A percentile compares a stretch with the other conserved stretches of the same genome.
Evolutionary conservation across 2,888 invertebrate genomes (phyloP).

Genomic region (Drosophila phalerata): DNA sequence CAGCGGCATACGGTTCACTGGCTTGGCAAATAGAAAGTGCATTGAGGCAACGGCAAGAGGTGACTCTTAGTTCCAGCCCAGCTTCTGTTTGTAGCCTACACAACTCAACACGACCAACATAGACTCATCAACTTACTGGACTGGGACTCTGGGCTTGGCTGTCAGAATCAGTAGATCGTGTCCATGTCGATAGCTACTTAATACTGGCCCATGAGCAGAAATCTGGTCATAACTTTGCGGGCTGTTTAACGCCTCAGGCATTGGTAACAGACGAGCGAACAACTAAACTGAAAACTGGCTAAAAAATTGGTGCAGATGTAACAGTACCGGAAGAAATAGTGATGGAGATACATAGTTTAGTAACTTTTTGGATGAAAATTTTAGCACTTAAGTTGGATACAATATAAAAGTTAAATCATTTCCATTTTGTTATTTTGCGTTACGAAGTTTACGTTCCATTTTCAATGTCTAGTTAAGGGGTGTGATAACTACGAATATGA

Average conservation of each 20-base stretch:
- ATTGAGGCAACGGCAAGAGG: conserved; percentile 48
- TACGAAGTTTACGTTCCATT: too few relatives aligned
- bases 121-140: not conserved
- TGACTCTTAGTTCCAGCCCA: conserved; percentile 28
- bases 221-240: conserved; percentile 59
- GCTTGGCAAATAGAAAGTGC: conserved; percentile 75
- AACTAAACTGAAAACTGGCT: conserved; percentile 34
- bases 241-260: conserved; percentile 53
- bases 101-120: not conserved
- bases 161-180: conserved; percentile 58
- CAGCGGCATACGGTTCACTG: conserved; percentile 60
- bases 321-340: too few relatives aligned
- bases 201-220: conserved; percentile 25
- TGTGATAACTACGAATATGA: too few relatives aligned
- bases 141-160: conserved; percentile 17
- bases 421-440: too few relatives aligned
- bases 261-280: conserved; percentile 40
- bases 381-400: too few relatives aligned
- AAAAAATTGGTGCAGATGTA: conserved; percentile 18
- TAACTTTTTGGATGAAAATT: not conserved
- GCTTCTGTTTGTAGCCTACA: conserved; percentile 6
- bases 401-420: too few relatives aligned
- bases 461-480: too few relatives aligned
- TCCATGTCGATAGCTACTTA: conserved; percentile 53
- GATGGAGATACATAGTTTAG: conserved; percentile 4